Percentiles rank a stretch among this genome's conserved stretches.
Evolutionary conservation across 1,140 invertebrate species (phyloP).

Genomic region (Aphaenogaster floridana): DNA sequence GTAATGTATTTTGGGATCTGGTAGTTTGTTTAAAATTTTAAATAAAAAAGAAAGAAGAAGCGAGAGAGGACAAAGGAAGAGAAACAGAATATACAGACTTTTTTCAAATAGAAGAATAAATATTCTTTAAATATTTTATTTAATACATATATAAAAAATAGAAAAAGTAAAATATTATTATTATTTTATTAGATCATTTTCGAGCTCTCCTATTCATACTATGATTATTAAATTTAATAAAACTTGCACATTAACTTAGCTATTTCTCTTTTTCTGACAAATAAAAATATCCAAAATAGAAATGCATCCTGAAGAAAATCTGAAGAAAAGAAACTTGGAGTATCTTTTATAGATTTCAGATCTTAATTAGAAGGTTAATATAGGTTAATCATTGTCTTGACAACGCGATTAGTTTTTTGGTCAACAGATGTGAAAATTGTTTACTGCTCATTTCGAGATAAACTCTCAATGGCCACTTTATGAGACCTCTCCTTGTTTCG

Average conservation of each 20-base stretch:
- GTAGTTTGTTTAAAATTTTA: too few relatives aligned
- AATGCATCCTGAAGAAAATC: neutral
- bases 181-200: too few relatives aligned
- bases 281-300: neutral
- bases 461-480: neutral
- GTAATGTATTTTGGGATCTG: too few relatives aligned
- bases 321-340: neutral
- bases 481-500: constrained; percentile 28
- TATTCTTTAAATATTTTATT: too few relatives aligned
- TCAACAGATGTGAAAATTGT: neutral
- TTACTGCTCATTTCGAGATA: constrained; percentile 1
- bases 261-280: neutral
- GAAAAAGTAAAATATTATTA: too few relatives aligned
- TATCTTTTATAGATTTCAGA: neutral
- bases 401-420: constrained; percentile 13
- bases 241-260: neutral
- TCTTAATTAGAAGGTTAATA: neutral
- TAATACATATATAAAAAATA: too few relatives aligned
- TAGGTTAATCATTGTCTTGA: neutral
- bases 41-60: too few relatives aligned
- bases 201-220: too few relatives aligned
- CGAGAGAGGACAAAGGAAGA: too few relatives aligned
- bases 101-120: too few relatives aligned
- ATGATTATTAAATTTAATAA: neutral
- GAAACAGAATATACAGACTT: too few relatives aligned